Evolutionary conservation across 2,113 vertebrate genomes (phyloP), one percentile per base, ranked within the genome.

Genomic region (Carollia perspicillata): DNA sequence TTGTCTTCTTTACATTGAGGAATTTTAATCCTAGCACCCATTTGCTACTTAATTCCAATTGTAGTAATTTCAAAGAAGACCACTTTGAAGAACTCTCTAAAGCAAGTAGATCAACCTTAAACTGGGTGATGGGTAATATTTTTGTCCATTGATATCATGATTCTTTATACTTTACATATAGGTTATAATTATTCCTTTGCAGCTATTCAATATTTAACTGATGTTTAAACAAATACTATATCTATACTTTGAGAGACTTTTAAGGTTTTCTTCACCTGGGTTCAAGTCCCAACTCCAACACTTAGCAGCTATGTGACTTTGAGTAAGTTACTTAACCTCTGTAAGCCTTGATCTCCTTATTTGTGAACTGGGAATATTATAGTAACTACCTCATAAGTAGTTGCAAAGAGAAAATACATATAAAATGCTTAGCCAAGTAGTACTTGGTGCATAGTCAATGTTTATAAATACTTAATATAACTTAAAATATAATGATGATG

Each of bases 151-250:
- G n/a, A 42, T 49, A 51, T 86, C 51, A 22, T 35, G n/a, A 69
- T 89, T 75, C 49, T 49, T 84, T 69, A 60, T 63, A 40, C 51
- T 17, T 96, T 40, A 89, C 40, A 83, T 37, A 79, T 42, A 69
- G 9, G 9, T 90, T 75, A 68, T 47, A 90, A 68, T 78, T 30
- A 60, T 84, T 68, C 20, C 30, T 74, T 93, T 75, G 18, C 63
- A 94, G 42, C 42, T 77, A 65, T 65, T 92, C 78, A 85, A 13
- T 81, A 93, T 63, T 85, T 91, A 77, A 86, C 71, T 55, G 71
- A 40, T 69, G 3, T 26, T 90, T 83, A 26, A 65, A 87, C 68
- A 58, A 95, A 92, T 81, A 84, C 6, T 94, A n/a, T 60, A 42
- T 58, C 7, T 5, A 72, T 17, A 79, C 11, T 22, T 92, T 47